Evolutionary conservation across 2,888 invertebrate genomes (phyloP).

Genomic region (Ornithoptera priamus): DNA sequence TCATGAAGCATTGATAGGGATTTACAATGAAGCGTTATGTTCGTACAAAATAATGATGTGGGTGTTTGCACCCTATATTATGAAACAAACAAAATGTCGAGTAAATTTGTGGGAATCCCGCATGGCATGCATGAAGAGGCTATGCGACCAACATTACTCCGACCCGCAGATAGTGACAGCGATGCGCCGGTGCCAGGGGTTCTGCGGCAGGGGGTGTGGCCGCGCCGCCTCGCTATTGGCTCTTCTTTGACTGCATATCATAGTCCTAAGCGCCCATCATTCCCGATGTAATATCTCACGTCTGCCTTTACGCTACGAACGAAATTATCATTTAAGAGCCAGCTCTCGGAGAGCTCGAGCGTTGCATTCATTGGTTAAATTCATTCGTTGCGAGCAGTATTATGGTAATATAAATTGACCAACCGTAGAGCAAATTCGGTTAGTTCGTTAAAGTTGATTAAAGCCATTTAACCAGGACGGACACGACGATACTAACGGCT

Average conservation of each 20-base stretch:
- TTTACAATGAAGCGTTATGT: constrained; percentile 72
- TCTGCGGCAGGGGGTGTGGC: constrained; percentile 50
- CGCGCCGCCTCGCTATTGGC: constrained; percentile 52
- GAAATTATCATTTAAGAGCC: constrained; percentile 49
- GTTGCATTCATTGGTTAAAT: constrained; percentile 62
- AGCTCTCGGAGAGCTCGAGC: constrained; percentile 43
- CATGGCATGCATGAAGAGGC: constrained; percentile 50
- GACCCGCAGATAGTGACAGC: constrained; percentile 41
- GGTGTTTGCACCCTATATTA: constrained; percentile 70
- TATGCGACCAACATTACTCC: constrained; percentile 38
- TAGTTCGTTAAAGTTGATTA: constrained; percentile 81
- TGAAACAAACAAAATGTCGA: constrained; percentile 68
- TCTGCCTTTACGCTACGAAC: constrained; percentile 50
- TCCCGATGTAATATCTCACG: constrained; percentile 49
- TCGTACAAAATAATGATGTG: constrained; percentile 76
- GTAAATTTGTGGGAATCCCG: constrained; percentile 75
- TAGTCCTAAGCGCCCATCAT: constrained; percentile 58
- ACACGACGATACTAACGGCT: constrained; percentile 74
- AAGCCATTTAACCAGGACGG: constrained; percentile 79
- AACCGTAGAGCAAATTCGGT: constrained; percentile 79
- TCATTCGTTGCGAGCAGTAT: constrained; percentile 54
- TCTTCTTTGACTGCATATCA: constrained; percentile 35
- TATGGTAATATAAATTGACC: constrained; percentile 81
- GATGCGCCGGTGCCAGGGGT: constrained; percentile 38
- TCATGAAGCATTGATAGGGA: constrained; percentile 71